Base-by-base conservation (phyloP, 2,797 vertebrate genomes). In the Sebastes iracundus region DNA sequence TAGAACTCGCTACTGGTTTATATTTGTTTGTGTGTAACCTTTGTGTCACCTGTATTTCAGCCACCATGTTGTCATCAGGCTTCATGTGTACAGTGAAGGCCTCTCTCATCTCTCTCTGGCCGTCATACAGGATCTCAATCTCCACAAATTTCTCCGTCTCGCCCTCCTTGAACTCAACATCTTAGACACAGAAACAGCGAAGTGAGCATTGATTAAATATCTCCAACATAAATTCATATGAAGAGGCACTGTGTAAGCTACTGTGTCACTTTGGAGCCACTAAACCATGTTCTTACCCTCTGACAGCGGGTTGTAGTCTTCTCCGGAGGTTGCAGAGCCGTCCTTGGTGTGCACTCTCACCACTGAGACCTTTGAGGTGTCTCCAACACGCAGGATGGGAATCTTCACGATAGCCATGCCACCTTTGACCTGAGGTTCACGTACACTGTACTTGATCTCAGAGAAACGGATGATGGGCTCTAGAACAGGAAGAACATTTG, bases 261-360 rank as follows among this genome's bases (percentile, higher is more conserved):
- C 33, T 20, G 42, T 42, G 30, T 61, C 22, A 35, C 35, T 33
- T 20, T 68, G 38, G 2, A 28, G 64, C 38, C 6, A 20, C 14
- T 14, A 5, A 77, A 42, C 4, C 18, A 42, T n/a, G 53, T 73
- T 49, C 88, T 93, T 80, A 97, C 96, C 96, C 91, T 97, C 95
- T 78, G 97, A 97, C 87, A 97, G 52, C 0, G 97, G 97, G 93
- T 97, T 97, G 87, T 97, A 97, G 89, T 97, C 97, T 52, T 97
- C 96, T 84, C 96, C 97, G 10, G 96, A 97, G 23, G 95, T 96
- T 11, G 97, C 97, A 69, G 97, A 98, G 46, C 97, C 97, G 9
- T 97, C 97, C 75, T 97, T 97, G 42, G 96, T 97, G 94, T 97
- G 97, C 33, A 97, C 94, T 89, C 97, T 95, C 71, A 97, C 97